phyloP scores from a whole-genome alignment of 2,888 invertebrate species.

The Thymelicus acteon region DNA sequence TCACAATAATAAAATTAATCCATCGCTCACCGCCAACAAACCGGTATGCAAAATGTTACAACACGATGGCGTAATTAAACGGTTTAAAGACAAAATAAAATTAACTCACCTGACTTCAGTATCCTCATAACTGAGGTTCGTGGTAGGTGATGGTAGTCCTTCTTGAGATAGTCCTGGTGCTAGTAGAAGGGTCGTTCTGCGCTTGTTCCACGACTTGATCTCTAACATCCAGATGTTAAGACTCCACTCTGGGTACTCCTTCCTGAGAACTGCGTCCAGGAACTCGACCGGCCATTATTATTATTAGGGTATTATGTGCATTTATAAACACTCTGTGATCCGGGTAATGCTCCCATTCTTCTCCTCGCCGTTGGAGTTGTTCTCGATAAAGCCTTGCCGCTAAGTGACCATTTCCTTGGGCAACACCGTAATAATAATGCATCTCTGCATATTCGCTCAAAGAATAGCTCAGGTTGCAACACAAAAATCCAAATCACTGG shows the following conservation, averaged over 20 bases:
- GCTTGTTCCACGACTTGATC: slow-evolving; percentile 6
- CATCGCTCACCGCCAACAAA: no score
- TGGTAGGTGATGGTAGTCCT: slow-evolving; percentile 3
- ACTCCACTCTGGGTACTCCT: slow-evolving; percentile 5
- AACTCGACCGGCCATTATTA: slow-evolving; percentile 4
- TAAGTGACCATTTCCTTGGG: no score
- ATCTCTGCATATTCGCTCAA: no score
- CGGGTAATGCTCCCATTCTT: no score
- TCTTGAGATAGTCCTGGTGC: slow-evolving; percentile 4
- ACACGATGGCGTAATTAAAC: no score
- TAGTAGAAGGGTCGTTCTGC: slow-evolving; percentile 8
- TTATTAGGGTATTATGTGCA: background rate
- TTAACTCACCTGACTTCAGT: no score
- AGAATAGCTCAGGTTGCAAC: no score
- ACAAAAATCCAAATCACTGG: no score
- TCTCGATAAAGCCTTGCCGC: background rate
- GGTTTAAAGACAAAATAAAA: no score
- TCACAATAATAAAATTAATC: no score
- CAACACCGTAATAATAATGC: no score
- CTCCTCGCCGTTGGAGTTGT: background rate
- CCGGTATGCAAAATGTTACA: no score
- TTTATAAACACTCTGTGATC: slow-evolving; percentile 2
- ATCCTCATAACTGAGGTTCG: slow-evolving; percentile 10
- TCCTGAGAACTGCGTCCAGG: slow-evolving; percentile 7
- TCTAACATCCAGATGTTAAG: background rate